These are phyloP conservation scores for Oscheius sp. DNA, from an alignment of 2,888 invertebrate genomes.

Conservation along the genomic window DNA sequence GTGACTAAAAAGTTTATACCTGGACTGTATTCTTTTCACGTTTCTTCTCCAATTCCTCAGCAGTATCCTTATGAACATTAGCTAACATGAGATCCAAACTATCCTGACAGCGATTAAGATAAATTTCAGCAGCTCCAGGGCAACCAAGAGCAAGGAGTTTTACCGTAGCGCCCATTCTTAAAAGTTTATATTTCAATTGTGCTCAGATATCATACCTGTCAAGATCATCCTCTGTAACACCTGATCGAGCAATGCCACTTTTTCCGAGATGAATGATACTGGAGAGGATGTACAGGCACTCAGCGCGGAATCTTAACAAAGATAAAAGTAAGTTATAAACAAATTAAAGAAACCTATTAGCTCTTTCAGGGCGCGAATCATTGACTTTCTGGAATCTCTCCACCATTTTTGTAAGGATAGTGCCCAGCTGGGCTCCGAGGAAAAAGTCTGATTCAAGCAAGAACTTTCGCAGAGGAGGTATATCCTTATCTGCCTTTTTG, in stretches of 20 bases:
- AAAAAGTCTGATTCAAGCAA: conserved; percentile 95
- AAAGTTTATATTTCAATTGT: conserved; percentile 47
- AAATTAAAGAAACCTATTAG: conserved; percentile 14
- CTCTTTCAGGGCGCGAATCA: conserved; percentile 45
- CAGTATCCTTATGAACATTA: conserved; percentile 67
- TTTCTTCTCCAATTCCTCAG: conserved; percentile 58
- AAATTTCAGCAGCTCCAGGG: conserved; percentile 81
- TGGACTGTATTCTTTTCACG: conserved; percentile 60
- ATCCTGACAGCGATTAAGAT: conserved; percentile 84
- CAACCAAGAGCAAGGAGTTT: conserved; percentile 77
- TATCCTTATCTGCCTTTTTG: conserved; percentile 40
- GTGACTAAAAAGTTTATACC: conserved; percentile 39
- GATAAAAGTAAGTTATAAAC: conserved; percentile 37
- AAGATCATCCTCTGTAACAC: conserved; percentile 92
- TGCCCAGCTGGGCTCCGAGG: conserved; percentile 90
- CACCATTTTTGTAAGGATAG: conserved; percentile 90
- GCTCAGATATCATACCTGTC: conserved; percentile 80
- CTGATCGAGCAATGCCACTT: conserved; percentile 76
- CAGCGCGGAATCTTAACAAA: conserved; percentile 77
- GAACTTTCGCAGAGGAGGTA: conserved; percentile 77
- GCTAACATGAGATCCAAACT: conserved; percentile 85
- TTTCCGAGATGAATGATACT: conserved; percentile 88
- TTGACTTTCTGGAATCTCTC: conserved; percentile 78
- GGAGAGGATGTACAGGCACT: conserved; percentile 89
- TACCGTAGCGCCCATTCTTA: conserved; percentile 72